A percentile compares a stretch with the other conserved stretches of the same genome.
These are phyloP conservation scores for Magallana angulata DNA, from an alignment of 1,140 invertebrate species.

Conservation along the genomic window DNA sequence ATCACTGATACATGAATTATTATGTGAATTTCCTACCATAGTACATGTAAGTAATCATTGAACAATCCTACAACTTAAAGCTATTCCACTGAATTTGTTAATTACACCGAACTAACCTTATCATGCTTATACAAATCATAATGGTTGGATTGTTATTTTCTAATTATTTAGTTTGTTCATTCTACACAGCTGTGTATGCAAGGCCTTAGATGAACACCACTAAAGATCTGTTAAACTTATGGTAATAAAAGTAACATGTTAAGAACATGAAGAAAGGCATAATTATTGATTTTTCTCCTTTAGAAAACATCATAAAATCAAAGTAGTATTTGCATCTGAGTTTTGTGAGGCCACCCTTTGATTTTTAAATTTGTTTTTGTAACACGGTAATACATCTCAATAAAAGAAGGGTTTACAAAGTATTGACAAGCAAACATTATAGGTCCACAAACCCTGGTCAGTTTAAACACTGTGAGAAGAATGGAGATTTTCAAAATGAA, in stretches of 20 bases:
- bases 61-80: no score
- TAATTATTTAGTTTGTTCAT: no score
- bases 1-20: no score
- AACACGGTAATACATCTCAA: constrained; percentile 10
- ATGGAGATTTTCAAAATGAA: neutral
- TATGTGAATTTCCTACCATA: no score
- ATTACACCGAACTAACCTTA: no score
- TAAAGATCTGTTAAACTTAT: neutral
- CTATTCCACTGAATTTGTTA: no score
- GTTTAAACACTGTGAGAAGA: neutral
- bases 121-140: no score
- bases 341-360: neutral
- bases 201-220: no score
- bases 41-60: no score
- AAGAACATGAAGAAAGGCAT: neutral
- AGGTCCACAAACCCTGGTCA: neutral
- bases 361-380: constrained; percentile 19
- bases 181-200: no score
- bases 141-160: no score
- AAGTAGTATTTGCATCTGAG: constrained; percentile 1
- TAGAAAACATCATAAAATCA: neutral
- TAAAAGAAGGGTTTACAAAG: constrained; percentile 22
- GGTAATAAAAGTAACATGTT: neutral
- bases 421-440: neutral
- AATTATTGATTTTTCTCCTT: constrained; percentile 18